Evolutionary conservation across 1,140 invertebrate species (phyloP).

Genomic region (Hydropsyche tenuis): DNA sequence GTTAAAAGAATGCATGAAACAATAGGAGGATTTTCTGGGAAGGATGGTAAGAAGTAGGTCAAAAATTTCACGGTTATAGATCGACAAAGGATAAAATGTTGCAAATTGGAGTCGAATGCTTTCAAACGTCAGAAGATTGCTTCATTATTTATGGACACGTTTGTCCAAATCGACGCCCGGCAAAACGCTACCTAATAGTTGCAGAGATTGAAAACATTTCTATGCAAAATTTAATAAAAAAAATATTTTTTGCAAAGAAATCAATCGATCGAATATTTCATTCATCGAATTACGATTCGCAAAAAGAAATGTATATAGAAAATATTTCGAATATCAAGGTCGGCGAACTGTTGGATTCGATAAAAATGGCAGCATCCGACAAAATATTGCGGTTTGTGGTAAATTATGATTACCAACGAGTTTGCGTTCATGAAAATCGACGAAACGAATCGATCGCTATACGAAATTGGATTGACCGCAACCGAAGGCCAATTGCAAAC

Average conservation of each 20-base stretch:
- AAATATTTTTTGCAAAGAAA: too few species aligned
- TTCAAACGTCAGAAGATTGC: background rate
- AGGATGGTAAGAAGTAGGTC: background rate
- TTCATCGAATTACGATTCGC: too few species aligned
- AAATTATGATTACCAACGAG: background rate
- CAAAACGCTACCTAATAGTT: background rate
- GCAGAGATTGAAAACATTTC: too few species aligned
- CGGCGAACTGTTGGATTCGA: background rate
- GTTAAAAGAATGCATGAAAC: conserved; percentile 8
- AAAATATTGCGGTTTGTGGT: conserved; percentile 18
- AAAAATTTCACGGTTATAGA: too few species aligned
- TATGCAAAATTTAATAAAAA: too few species aligned
- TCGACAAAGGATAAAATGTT: conserved; percentile 1
- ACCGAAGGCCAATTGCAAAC: too few species aligned
- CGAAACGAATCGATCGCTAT: background rate
- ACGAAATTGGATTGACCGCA: too few species aligned
- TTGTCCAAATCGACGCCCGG: background rate
- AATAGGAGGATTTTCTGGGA: background rate
- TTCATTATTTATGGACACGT: conserved; percentile 22
- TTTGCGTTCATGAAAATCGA: background rate
- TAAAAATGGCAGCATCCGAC: background rate
- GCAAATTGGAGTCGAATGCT: conserved; percentile 10
- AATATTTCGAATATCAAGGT: conserved; percentile 2
- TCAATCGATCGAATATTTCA: too few species aligned
- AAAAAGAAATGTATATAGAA: too few species aligned